Evolutionary conservation across 2,113 vertebrate genomes (phyloP).

Genomic region (Tichodroma muraria): DNA sequence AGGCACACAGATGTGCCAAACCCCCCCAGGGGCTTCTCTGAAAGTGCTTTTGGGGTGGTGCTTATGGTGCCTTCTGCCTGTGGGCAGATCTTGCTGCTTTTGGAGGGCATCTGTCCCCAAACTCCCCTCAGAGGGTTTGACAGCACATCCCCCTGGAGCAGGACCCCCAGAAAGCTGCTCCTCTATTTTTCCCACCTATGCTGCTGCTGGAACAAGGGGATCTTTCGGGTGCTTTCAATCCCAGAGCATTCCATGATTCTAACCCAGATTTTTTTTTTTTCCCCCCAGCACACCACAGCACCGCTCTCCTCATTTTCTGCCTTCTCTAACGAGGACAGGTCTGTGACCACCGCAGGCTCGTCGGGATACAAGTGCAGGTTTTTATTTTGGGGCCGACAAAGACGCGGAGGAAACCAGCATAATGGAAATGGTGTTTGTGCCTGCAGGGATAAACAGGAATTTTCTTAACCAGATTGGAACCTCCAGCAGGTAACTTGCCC

Average conservation of each 20-base stretch:
- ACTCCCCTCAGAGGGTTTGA: not conserved
- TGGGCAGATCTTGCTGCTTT: not conserved
- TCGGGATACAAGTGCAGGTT: not conserved
- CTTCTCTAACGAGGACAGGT: not conserved
- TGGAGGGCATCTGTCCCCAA: not conserved
- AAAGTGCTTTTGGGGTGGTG: fast-evolving
- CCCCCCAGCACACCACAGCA: not conserved
- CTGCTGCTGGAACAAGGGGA: not conserved
- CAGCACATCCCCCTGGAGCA: not conserved
- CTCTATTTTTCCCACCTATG: not conserved
- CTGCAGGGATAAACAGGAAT: not conserved
- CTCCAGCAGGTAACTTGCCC: not conserved
- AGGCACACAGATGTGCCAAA: fast-evolving
- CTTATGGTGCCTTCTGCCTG: fast-evolving
- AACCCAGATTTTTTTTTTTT: no score
- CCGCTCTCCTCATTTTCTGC: fast-evolving
- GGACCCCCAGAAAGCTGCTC: fast-evolving
- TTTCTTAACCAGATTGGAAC: conserved; percentile 10
- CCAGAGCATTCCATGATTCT: not conserved
- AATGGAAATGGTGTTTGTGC: not conserved
- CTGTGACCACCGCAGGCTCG: fast-evolving
- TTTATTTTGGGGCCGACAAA: not conserved
- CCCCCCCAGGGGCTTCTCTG: fast-evolving
- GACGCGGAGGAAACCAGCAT: not conserved
- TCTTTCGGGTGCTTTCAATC: not conserved